These are phyloP conservation scores for Scaptomyza flava DNA, from an alignment of 2,888 invertebrate genomes.

Conservation along the genomic window DNA sequence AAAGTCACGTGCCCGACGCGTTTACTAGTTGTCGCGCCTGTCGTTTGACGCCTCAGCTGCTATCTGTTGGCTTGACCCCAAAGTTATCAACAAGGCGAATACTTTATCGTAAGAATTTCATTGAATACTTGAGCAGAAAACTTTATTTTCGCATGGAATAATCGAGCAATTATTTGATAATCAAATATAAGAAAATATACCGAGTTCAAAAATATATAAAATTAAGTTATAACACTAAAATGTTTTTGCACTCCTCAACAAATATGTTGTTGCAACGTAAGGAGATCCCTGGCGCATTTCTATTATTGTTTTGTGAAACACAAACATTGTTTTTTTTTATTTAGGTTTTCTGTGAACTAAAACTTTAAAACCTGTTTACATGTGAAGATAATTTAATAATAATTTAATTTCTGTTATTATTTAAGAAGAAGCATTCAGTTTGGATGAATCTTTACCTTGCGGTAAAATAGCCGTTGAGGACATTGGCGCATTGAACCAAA, in stretches of 20 bases:
- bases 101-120: slow-evolving; percentile 19
- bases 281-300: no score
- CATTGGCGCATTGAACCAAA: slow-evolving; percentile 50
- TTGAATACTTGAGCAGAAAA: slow-evolving; percentile 5
- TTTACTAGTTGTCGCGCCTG: slow-evolving; percentile 46
- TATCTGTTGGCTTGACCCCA: slow-evolving; percentile 26
- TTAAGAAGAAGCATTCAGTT: not conserved
- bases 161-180: slow-evolving; percentile 11
- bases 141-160: not conserved
- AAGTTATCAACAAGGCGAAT: slow-evolving; percentile 37
- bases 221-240: not conserved
- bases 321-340: no score
- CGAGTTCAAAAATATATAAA: not conserved
- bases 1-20: slow-evolving; percentile 62
- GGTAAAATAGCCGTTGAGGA: slow-evolving; percentile 21
- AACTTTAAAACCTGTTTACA: no score
- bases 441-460: slow-evolving; percentile 45
- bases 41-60: slow-evolving; percentile 30
- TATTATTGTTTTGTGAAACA: no score
- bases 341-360: no score
- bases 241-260: no score
- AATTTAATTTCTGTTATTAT: no score
- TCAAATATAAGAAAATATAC: not conserved
- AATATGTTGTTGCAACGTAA: no score
- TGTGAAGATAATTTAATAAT: no score